Base-by-base conservation (phyloP, 2,113 vertebrate genomes). In the Syngnathoides biaculeatus region DNA sequence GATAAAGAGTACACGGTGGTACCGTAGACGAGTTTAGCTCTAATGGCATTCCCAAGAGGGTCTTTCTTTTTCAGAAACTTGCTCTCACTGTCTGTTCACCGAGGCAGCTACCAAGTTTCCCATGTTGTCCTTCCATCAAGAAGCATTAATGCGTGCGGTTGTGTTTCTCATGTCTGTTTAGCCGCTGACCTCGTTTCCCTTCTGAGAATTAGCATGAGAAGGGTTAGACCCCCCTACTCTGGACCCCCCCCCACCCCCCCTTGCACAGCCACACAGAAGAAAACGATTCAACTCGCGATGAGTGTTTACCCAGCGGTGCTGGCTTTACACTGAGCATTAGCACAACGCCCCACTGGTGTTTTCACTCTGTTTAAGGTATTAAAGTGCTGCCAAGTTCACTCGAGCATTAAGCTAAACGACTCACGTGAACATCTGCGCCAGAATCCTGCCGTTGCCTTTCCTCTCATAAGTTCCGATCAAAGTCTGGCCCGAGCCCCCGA, bases 1-100 rank as follows among this genome's bases (percentile, higher is more conserved):
- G 92, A 92, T 89, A 84, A 93, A 50, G 8, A n/a, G 17, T 47
- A 19, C 45, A 92, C 91, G 90, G 87, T 87, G 88, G 85, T 69
- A 73, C 69, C 89, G 91, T 92, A 92, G 91, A 91, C 79, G 74
- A 24, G 81, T 78, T 90, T 94, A 93, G 92, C 91, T 22, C 27
- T 84, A 69, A 75, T 79, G 78, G 69, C 2, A n/a, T 43, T 56
- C 12, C 52, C 45, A 35, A 93, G 89, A 91, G 80, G 73, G 87
- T 68, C 83, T 92, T 94, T 95, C 93, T 92, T 88, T 79, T 76
- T 76, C 86, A 86, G 82, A n/a, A 56, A 87, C 89, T 64, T 47
- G 45, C 74, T 76, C 53, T 72, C 58, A 45, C 69, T 79, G 77
- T 69, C 15, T 72, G 66, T 70, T 72, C 66, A 60, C 72, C 72